A percentile compares a stretch with the other conserved stretches of the same genome.
Evolutionary conservation across 2,797 vertebrate species (phyloP).

Genomic region (Anguilla megastoma): DNA sequence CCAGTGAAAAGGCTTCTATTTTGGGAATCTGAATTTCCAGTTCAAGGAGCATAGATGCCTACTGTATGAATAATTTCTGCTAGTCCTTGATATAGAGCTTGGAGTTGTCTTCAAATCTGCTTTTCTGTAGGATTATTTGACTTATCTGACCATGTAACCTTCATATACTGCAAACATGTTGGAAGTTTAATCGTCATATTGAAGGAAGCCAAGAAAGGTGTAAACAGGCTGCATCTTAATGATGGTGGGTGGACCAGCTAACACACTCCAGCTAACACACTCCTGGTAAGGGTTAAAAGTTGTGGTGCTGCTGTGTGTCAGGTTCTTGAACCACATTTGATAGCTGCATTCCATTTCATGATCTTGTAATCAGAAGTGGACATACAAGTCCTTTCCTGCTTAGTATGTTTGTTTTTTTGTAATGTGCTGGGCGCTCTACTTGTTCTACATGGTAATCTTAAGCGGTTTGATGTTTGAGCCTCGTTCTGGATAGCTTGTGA

Average conservation of each 20-base stretch:
- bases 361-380: background rate
- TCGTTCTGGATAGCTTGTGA: background rate
- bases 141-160: background rate
- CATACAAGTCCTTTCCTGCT: background rate
- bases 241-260: background rate
- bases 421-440: background rate
- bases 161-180: background rate
- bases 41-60: background rate
- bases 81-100: background rate
- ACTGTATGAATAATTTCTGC: background rate
- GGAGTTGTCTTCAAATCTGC: background rate
- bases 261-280: background rate
- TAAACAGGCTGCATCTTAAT: background rate
- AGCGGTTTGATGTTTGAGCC: background rate
- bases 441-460: background rate
- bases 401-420: background rate
- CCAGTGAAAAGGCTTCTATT: background rate
- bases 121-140: background rate
- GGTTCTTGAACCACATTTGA: background rate
- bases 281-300: constrained; percentile 5
- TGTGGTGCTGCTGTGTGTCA: background rate
- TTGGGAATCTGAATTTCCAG: background rate
- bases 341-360: background rate
- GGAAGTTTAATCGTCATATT: background rate
- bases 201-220: background rate